Percentiles rank a stretch among this genome's conserved stretches.
These are phyloP conservation scores for Drosophila paramelanica DNA, from an alignment of 2,888 invertebrate species.

Conservation along the genomic window DNA sequence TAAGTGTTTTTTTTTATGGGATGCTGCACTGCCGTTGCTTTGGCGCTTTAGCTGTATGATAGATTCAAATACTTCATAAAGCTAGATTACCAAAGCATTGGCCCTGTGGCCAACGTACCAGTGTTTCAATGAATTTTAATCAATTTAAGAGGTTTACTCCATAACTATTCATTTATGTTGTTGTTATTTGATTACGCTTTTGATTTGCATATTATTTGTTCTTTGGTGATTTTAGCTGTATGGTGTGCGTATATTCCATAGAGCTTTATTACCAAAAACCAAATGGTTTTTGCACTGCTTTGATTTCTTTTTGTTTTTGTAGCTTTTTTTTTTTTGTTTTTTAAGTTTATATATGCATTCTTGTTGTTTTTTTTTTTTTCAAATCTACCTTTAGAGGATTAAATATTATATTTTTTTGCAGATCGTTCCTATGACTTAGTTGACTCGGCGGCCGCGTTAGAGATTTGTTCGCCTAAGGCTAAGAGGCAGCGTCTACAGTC, in stretches of 20 bases:
- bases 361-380: neutral
- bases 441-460: conserved; percentile 81
- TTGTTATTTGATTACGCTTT: conserved; percentile 44
- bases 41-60: conserved; percentile 96
- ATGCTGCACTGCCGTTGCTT: conserved; percentile 88
- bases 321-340: conserved; percentile 25
- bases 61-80: conserved; percentile 91
- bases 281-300: conserved; percentile 85
- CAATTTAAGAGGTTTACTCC: neutral
- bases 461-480: conserved; percentile 83
- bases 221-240: conserved; percentile 92
- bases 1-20: neutral
- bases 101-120: conserved; percentile 75
- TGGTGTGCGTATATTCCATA: conserved; percentile 87
- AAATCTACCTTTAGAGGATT: neutral
- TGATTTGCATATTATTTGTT: conserved; percentile 86
- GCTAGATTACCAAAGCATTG: conserved; percentile 97
- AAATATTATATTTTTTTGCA: conserved; percentile 36
- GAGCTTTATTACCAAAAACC: conserved; percentile 91
- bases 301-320: conserved; percentile 14
- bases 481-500: conserved; percentile 84
- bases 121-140: too few relatives aligned
- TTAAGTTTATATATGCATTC: conserved; percentile 10
- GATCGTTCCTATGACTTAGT: conserved; percentile 83
- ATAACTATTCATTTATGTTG: neutral